Evolutionary conservation across 2,797 vertebrate genomes (phyloP).

Genomic region (Eremophila alpestris): DNA sequence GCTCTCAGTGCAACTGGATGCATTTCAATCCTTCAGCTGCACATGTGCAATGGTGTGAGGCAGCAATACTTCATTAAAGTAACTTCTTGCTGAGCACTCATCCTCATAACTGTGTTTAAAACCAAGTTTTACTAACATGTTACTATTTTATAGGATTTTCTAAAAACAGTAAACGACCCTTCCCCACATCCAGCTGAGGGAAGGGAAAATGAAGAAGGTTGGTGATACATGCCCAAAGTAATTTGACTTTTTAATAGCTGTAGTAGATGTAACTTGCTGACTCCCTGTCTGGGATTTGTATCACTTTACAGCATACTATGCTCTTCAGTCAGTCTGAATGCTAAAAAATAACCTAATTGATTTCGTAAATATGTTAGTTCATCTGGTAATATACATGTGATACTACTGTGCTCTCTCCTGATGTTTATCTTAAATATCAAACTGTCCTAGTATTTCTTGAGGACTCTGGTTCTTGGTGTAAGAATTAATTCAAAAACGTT

Average conservation of each 20-base stretch:
- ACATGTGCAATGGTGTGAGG: rapidly evolving
- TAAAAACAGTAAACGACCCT: background rate
- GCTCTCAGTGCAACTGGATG: background rate
- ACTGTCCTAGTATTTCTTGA: background rate
- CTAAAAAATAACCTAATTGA: background rate
- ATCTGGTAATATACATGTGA: background rate
- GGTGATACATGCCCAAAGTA: background rate
- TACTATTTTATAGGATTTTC: background rate
- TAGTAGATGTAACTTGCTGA: background rate
- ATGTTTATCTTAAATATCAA: background rate
- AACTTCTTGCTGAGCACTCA: background rate
- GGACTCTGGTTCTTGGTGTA: background rate
- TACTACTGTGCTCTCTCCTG: background rate
- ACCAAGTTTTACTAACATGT: background rate
- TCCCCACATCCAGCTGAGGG: background rate
- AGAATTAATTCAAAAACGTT: background rate
- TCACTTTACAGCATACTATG: background rate
- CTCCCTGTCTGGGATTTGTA: background rate
- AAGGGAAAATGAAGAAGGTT: background rate
- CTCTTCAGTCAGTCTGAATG: background rate
- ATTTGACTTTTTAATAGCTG: background rate
- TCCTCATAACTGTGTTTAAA: background rate
- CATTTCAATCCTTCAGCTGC: background rate
- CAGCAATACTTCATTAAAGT: background rate
- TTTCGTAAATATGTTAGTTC: background rate